phyloP scores from a whole-genome alignment of 2,888 invertebrate species.

The Lucinisca nassula region DNA sequence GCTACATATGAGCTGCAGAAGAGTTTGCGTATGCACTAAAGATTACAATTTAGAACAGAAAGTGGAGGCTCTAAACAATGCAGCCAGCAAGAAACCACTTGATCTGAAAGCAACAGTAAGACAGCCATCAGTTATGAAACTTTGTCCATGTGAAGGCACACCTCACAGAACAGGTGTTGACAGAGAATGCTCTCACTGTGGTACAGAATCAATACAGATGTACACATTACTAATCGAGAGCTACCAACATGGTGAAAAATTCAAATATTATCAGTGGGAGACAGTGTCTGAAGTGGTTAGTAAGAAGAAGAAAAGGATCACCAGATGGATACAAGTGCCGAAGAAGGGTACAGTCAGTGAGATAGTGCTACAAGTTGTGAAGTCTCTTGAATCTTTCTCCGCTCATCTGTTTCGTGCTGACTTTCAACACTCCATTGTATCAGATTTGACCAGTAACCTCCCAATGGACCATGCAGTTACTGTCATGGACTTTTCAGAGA shows the following conservation, averaged over 20 bases:
- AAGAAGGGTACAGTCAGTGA: constrained; percentile 7
- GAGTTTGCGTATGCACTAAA: constrained; percentile 46
- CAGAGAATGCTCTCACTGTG: constrained; percentile 29
- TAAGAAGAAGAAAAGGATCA: not conserved
- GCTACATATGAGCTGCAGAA: constrained; percentile 22
- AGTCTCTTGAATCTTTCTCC: constrained; percentile 15
- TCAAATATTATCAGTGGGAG: constrained; percentile 51
- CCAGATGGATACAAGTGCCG: constrained; percentile 41
- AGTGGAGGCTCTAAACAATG: constrained; percentile 41
- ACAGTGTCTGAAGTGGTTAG: not conserved
- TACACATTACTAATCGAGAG: constrained; percentile 12
- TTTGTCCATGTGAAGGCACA: constrained; percentile 22
- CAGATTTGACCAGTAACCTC: constrained; percentile 18
- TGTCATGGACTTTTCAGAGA: constrained; percentile 57
- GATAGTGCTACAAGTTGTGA: constrained; percentile 12
- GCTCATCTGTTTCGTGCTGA: constrained; percentile 41
- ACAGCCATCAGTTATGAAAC: constrained; percentile 25
- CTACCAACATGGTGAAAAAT: not conserved
- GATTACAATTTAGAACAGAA: constrained; percentile 28
- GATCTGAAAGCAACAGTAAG: constrained; percentile 19
- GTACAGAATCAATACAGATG: not conserved
- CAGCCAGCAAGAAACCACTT: not conserved
- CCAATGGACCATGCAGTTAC: constrained; percentile 31
- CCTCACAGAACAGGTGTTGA: constrained; percentile 30
- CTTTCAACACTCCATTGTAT: constrained; percentile 44